These are phyloP conservation scores for Chamaetylas fuelleborni DNA, from an alignment of 2,113 vertebrate genomes.

Conservation along the genomic window DNA sequence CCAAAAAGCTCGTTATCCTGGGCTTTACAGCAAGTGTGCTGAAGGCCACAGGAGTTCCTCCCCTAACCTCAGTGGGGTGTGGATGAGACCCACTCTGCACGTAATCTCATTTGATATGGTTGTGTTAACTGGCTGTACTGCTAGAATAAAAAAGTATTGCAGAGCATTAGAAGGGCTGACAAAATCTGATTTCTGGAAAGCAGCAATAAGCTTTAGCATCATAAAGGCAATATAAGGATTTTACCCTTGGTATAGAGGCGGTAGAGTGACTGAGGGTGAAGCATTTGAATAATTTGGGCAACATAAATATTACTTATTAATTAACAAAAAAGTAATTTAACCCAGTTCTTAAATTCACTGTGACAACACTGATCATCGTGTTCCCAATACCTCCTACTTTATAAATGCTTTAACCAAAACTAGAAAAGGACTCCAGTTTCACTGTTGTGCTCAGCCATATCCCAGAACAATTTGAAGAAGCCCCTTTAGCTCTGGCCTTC, in stretches of 20 bases:
- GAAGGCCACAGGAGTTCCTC: background rate
- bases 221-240: background rate
- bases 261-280: background rate
- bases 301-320: background rate
- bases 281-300: background rate
- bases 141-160: background rate
- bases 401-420: background rate
- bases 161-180: background rate
- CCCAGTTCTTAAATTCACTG: background rate
- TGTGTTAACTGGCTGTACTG: background rate
- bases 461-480: background rate
- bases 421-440: background rate
- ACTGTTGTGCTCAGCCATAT: background rate
- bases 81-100: background rate
- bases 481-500: background rate
- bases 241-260: background rate
- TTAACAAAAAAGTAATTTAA: background rate
- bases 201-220: background rate
- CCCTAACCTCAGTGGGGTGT: background rate
- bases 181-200: background rate
- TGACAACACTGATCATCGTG: background rate
- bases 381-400: background rate
- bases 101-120: conserved; percentile 14
- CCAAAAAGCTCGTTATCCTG: background rate
- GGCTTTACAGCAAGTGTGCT: background rate